A percentile compares a stretch with the other conserved stretches of the same genome.
Conservation (phyloP, 2,888 invertebrate species). For the Apocheima hispidaria region DNA sequence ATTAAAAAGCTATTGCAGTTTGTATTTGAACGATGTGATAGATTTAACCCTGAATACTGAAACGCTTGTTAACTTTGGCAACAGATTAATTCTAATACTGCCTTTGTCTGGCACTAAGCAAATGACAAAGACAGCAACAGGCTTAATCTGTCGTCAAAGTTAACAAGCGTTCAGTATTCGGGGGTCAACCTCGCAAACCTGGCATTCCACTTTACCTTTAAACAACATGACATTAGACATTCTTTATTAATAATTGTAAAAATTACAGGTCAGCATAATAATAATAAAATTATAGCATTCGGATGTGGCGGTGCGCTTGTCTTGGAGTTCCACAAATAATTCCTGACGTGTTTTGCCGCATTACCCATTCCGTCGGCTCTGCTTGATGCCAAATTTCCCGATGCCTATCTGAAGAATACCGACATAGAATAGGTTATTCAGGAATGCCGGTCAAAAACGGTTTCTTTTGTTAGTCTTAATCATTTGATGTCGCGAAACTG, state of each 20-base stretch:
- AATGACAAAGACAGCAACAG: too few relatives aligned
- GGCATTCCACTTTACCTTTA: conserved; percentile 59
- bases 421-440: conserved; percentile 53
- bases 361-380: conserved; percentile 71
- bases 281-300: conserved; percentile 67
- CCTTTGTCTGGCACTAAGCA: too few relatives aligned
- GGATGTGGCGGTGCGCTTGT: conserved; percentile 67
- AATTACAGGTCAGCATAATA: too few relatives aligned
- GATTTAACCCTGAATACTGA: too few relatives aligned
- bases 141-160: too few relatives aligned
- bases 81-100: too few relatives aligned
- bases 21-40: too few relatives aligned
- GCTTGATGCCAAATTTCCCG: conserved; percentile 61
- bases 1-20: too few relatives aligned
- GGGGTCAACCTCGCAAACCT: conserved; percentile 16
- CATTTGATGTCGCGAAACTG: conserved; percentile 60
- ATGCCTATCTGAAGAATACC: conserved; percentile 63
- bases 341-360: conserved; percentile 73
- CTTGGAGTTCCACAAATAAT: conserved; percentile 64
- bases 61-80: too few relatives aligned
- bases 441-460: conserved; percentile 58
- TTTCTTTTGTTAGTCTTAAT: conserved; percentile 72
- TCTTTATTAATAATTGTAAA: too few relatives aligned
- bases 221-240: too few relatives aligned
- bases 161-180: too few relatives aligned